Evolutionary conservation across 2,888 invertebrate species (phyloP), one percentile per base, ranked within the genome.

Genomic region (Drosophila cyrtoloma): DNA sequence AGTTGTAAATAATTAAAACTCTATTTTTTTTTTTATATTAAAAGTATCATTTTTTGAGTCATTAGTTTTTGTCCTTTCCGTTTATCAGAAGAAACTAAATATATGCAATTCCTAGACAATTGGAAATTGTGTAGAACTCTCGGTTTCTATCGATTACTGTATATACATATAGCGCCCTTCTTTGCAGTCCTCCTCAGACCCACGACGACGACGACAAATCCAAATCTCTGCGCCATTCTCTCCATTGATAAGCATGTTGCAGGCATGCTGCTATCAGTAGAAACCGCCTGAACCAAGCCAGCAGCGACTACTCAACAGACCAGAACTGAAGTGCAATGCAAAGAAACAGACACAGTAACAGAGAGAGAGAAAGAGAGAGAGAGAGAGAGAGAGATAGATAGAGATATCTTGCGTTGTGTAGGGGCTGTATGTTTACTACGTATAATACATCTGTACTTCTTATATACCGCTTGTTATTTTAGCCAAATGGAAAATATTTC

Each of bases 211-310:
- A 44, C 63, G 55, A 68, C 76, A 75, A 74, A 74, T 75, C 75
- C 74, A 68, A 74, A 74, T 75, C 75, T 74, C 47, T 75, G 61
- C 61, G 57, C 67, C 56, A 67, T 72, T 65, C 72, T 72, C 55
- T 60, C 44, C 51, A 37, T 47, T 75, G 75, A 75, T 73, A 73
- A 73, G 75, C 66, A 42, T 55, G 39, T 59, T 39, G 53, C 28
- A 26, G 42, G 47, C 47, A 22, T 22, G 22, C 26, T 32, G 68
- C 56, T 73, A 73, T 73, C 73, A 75, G 73, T 44, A 35, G 30
- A 63, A 58, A 28, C 47, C 53, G 64, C 51, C 44, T 51, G 53
- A 47, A 39, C 42, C 51, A 62, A 62, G 55, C 26, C 53, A 72
- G 33, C 19, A 37, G 35, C 19, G 26, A 26, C 51, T 22, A 33